phyloP scores from a whole-genome alignment of 2,113 vertebrate species.

The Xiphophorus couchianus region DNA sequence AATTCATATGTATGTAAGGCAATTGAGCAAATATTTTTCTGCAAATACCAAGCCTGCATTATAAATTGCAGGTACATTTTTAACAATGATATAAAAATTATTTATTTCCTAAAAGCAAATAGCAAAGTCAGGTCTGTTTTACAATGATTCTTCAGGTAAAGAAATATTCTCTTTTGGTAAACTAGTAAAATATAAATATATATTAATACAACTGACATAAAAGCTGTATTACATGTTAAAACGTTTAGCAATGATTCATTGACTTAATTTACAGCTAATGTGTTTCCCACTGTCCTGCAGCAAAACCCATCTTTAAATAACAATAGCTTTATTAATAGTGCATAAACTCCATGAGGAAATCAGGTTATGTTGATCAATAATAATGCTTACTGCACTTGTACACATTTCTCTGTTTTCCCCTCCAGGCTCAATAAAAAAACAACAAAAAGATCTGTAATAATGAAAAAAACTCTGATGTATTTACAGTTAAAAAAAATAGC shows the following conservation, averaged over 20 bases:
- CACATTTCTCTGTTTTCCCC: neutral
- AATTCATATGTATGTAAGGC: too few species aligned
- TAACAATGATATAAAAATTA: neutral
- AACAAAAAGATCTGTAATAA: neutral
- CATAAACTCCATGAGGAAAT: slow-evolving; percentile 9
- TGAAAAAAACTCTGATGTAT: neutral
- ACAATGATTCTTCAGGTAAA: neutral
- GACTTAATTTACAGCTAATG: neutral
- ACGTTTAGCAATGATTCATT: neutral
- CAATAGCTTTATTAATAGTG: neutral
- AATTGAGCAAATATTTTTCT: neutral
- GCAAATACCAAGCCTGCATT: neutral
- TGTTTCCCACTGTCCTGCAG: neutral
- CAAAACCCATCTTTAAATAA: slow-evolving; percentile 9
- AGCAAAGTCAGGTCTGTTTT: neutral
- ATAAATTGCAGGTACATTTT: neutral
- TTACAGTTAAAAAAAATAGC: too few species aligned
- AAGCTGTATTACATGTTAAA: neutral
- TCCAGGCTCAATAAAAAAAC: neutral
- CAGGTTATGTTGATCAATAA: slow-evolving; percentile 10
- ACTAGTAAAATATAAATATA: too few species aligned
- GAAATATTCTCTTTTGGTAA: neutral
- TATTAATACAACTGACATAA: neutral
- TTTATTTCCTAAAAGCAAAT: neutral
- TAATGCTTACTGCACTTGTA: slow-evolving; percentile 6